Conservation (phyloP, 2,888 invertebrate species). For the Anaspis maculata region DNA sequence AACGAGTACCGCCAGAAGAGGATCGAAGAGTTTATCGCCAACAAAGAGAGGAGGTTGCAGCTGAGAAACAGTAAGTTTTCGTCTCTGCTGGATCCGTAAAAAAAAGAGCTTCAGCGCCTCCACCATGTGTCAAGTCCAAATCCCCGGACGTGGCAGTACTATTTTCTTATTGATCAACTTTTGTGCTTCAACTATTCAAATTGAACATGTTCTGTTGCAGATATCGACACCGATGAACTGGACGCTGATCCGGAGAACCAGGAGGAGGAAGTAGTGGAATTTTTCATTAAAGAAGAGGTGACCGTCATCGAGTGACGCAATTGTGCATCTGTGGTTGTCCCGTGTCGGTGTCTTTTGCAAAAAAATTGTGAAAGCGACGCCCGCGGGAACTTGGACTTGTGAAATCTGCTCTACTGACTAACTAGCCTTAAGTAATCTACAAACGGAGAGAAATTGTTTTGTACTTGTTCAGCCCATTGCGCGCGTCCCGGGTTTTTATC, state of each 20-base stretch:
- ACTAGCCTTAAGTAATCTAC: no score
- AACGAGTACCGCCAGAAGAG: conserved; percentile 71
- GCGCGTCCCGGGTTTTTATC: no score
- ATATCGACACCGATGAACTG: conserved; percentile 88
- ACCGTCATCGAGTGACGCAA: conserved; percentile 71
- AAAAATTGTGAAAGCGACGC: no score
- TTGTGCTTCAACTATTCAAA: no score
- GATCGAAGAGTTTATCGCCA: conserved; percentile 64
- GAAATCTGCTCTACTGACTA: no score
- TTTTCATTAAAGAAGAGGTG: conserved; percentile 94
- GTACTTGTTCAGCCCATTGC: no score
- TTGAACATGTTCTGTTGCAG: conserved; percentile 56
- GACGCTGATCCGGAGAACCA: conserved; percentile 78
- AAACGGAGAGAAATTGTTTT: no score
- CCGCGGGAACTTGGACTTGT: no score
- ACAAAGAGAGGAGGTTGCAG: conserved; percentile 73
- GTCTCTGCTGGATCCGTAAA: conserved; percentile 23
- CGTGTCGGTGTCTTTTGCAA: no score
- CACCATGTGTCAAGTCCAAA: conserved; percentile 23
- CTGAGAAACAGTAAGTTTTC: conserved; percentile 73
- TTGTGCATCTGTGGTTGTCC: no score
- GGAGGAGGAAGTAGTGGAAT: conserved; percentile 94
- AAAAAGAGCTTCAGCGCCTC: no score
- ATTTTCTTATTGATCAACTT: no score
- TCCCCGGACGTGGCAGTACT: conserved; percentile 24